Percentiles rank a stretch among this genome's conserved stretches.
phyloP scores from a whole-genome alignment of 2,888 invertebrate genomes.

The Tipula lateralis region DNA sequence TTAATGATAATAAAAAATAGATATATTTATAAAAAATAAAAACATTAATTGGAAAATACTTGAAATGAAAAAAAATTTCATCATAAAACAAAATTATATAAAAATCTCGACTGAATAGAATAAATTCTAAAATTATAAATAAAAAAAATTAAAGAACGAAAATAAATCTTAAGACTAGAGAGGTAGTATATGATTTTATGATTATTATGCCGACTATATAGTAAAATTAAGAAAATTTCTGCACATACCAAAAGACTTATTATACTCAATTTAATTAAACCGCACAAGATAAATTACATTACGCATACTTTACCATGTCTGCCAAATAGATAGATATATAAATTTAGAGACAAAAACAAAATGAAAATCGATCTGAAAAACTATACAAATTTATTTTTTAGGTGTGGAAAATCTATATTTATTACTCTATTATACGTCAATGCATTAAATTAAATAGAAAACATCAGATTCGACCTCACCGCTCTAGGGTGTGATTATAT shows the following conservation, averaged over 20 bases:
- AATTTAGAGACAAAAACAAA: not conserved
- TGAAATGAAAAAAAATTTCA: not conserved
- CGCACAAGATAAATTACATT: not conserved
- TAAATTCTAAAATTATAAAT: constrained; percentile 11
- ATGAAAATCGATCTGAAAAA: not conserved
- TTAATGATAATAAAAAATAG: constrained; percentile 13
- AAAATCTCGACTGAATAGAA: not conserved
- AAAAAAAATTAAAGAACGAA: not conserved
- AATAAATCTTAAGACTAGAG: not conserved
- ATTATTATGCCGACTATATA: not conserved
- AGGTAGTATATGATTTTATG: not conserved
- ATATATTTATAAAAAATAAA: constrained; percentile 6
- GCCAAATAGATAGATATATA: not conserved
- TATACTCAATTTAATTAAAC: not conserved
- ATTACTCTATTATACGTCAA: not conserved
- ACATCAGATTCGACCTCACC: not conserved
- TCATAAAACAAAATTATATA: not conserved
- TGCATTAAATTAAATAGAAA: not conserved
- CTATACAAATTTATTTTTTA: not conserved
- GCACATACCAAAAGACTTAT: not conserved
- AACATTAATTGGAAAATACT: not conserved
- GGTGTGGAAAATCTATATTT: constrained; percentile 11
- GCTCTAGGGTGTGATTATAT: not conserved
- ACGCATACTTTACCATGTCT: not conserved
- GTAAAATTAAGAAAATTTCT: not conserved